Evolutionary conservation across 2,797 vertebrate species (phyloP).

Genomic region (Nyctalus aviator): DNA sequence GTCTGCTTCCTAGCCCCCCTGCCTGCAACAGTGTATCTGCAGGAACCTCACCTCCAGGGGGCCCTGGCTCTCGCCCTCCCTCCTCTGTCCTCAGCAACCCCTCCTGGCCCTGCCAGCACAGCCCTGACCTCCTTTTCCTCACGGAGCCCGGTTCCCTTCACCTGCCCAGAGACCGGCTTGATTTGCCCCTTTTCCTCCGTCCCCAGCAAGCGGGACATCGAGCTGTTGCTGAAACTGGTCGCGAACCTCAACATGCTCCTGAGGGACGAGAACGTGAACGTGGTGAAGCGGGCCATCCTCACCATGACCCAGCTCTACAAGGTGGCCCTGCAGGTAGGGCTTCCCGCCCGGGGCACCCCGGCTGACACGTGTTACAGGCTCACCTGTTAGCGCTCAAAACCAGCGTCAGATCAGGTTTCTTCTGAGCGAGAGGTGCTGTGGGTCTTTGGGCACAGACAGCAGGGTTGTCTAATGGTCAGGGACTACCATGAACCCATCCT

Average conservation of each 20-base stretch:
- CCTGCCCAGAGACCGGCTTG: not conserved
- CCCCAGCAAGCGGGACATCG: conserved; percentile 94
- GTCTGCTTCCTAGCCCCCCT: not conserved
- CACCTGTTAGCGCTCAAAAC: not conserved
- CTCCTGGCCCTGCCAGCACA: not conserved
- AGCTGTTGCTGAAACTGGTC: conserved; percentile 94
- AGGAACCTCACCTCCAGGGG: not conserved
- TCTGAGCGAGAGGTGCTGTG: not conserved
- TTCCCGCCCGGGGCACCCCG: accelerated
- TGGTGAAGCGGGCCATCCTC: conserved; percentile 97
- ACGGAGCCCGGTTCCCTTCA: not conserved
- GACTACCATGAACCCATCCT: not conserved
- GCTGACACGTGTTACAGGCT: not conserved
- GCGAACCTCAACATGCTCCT: conserved; percentile 97
- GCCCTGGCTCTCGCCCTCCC: not conserved
- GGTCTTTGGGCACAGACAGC: not conserved
- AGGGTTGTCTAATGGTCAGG: not conserved
- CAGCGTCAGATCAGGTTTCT: not conserved
- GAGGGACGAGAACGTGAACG: conserved; percentile 96
- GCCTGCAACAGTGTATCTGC: not conserved
- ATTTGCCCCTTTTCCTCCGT: not conserved
- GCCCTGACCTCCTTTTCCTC: not conserved
- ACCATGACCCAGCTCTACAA: conserved; percentile 97
- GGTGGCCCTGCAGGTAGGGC: conserved; percentile 93
- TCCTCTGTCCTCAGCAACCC: not conserved